Base-by-base conservation (phyloP, 2,113 vertebrate genomes). In the Noctilio leporinus region DNA sequence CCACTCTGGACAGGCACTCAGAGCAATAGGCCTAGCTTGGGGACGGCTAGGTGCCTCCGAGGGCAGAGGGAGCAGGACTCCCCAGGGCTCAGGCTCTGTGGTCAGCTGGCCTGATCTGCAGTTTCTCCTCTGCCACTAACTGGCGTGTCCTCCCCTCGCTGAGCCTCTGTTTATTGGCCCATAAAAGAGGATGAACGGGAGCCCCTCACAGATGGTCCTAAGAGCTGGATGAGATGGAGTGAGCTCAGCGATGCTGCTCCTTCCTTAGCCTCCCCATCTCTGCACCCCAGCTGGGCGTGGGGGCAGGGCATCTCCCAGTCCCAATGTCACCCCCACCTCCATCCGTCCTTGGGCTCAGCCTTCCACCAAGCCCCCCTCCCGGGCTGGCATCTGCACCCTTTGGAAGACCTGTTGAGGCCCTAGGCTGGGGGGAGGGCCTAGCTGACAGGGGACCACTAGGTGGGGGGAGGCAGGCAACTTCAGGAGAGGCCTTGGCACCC, bases 181-280 rank as follows among this genome's bases (percentile, higher is more conserved):
- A 51, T 55, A 47, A 76, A 85, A 30, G 24, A 45, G 78, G 65
- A 45, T 45, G 5, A 40, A 26, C 28, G 1, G 11, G 6, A 6
- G 6, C 75, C 40, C 17, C 59, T 77, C 38, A 7, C 20, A 7
- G 17, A n/a, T 1, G 15, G 22, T 15, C 6, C n/a, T 16, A 43
- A 30, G 2, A 49, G 33, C 55, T 14, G 57, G 40, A 33, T 0
- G 3, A 57, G 45, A 10, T 1, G 1, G 22, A 0, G 11, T 12
- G 69, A 19, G 69, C 0, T 0, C n/a, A 12, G 47, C 5, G 26
- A 47, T 0, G 7, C 49, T 35, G 4, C 75, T 30, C 59, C 35
- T 1, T 5, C 40, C 0, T 22, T 4, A 11, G 55, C 70, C 10
- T 14, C 28, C 5, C 64, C 30, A 22, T 40, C 33, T 12, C 30